Conservation (phyloP, 1,140 invertebrate species). For the Cydia strobilella region DNA sequence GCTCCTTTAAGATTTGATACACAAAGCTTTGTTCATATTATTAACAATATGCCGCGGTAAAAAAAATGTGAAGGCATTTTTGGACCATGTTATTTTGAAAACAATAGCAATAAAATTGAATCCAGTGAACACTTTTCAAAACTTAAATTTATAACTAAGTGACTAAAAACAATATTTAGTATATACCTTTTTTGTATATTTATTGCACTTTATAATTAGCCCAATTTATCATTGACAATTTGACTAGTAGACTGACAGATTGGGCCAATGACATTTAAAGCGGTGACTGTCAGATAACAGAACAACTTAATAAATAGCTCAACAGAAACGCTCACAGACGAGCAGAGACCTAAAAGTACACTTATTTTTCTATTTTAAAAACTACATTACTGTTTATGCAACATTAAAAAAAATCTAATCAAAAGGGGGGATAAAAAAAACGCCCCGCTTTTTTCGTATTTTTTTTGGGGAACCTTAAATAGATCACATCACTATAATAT, state of each 20-base stretch:
- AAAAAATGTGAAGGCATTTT: too few species aligned
- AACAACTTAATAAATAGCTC: constrained; percentile 35
- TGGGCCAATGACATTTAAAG: neutral
- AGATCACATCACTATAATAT: constrained; percentile 56
- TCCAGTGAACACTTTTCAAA: too few species aligned
- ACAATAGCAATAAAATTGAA: too few species aligned
- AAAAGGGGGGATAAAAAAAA: constrained; percentile 43
- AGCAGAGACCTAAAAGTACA: constrained; percentile 46
- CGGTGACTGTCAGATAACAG: constrained; percentile 32
- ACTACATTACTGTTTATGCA: constrained; percentile 51
- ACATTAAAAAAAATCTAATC: constrained; percentile 40
- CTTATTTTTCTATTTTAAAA: constrained; percentile 58
- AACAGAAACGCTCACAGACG: constrained; percentile 47
- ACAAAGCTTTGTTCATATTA: too few species aligned
- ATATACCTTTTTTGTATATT: too few species aligned
- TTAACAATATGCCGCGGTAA: too few species aligned
- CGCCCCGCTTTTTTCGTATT: neutral
- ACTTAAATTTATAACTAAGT: too few species aligned
- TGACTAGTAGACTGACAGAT: neutral
- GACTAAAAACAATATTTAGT: too few species aligned
- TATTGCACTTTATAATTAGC: too few species aligned
- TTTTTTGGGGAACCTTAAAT: constrained; percentile 44
- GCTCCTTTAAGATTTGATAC: too few species aligned
- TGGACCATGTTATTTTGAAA: too few species aligned
- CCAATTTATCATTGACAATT: too few species aligned